Evolutionary conservation across 2,113 vertebrate genomes (phyloP).

Genomic region (Notiomystis cincta): DNA sequence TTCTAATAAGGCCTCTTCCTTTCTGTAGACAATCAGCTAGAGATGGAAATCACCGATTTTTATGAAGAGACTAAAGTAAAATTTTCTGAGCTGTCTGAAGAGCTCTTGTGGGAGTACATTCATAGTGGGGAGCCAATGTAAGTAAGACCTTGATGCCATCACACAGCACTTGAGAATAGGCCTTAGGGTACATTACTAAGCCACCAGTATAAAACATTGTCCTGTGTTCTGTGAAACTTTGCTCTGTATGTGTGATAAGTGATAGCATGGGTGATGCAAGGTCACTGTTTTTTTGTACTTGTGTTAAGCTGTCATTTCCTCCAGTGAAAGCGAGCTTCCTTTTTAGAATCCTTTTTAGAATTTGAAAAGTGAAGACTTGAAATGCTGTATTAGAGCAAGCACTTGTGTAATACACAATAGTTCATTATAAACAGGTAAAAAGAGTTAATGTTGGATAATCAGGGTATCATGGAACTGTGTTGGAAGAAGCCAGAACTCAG

Average conservation of each 20-base stretch:
- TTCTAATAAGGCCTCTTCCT: background rate
- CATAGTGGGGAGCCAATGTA: constrained; percentile 95
- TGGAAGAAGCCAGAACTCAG: background rate
- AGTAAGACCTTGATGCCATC: constrained; percentile 48
- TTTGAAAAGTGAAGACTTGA: background rate
- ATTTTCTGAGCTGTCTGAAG: constrained; percentile 92
- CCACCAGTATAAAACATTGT: background rate
- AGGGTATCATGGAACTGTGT: background rate
- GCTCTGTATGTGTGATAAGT: background rate
- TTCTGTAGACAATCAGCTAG: constrained; percentile 65
- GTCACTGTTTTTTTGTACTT: background rate
- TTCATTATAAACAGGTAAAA: background rate
- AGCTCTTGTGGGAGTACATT: constrained; percentile 92
- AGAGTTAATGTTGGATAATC: background rate
- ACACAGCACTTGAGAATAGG: background rate
- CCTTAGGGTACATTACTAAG: background rate
- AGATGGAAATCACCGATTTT: constrained; percentile 80
- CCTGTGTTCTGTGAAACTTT: background rate
- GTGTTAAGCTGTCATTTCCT: background rate
- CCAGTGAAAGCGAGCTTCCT: background rate
- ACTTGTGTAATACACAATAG: background rate
- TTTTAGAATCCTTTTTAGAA: background rate
- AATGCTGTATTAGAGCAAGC: background rate
- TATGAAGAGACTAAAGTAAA: constrained; percentile 92
- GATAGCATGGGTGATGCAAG: background rate